A percentile compares a stretch with the other conserved stretches of the same genome.
Conservation (phyloP, 1,140 invertebrate species). For the Chironomus striatipennis region DNA sequence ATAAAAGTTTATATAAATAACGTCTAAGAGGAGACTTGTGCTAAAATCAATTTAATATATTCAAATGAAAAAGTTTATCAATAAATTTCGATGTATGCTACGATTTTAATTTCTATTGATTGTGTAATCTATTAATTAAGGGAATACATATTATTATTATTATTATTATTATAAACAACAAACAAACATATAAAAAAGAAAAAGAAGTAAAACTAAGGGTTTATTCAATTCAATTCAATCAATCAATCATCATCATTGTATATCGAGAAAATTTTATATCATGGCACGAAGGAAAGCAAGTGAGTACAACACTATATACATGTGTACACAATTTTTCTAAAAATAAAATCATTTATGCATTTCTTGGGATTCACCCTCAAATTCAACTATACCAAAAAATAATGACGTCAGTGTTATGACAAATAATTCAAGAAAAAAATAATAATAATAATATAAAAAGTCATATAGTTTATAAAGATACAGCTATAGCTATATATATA, state of each 20-base stretch:
- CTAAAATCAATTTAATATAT: neutral
- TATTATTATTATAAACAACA: neutral
- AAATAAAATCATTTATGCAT: slow-evolving; percentile 4
- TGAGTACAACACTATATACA: neutral
- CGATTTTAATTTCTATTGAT: neutral
- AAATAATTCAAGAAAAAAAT: neutral
- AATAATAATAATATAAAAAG: too few relatives aligned
- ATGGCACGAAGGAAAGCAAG: slow-evolving; percentile 20
- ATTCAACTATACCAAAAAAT: neutral
- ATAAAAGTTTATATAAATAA: neutral
- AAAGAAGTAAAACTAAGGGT: neutral
- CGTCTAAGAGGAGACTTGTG: neutral
- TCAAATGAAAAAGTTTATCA: neutral
- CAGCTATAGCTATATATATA: too few relatives aligned
- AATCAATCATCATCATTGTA: neutral
- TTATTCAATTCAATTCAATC: neutral
- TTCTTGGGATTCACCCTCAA: slow-evolving; percentile 9
- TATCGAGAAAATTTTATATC: neutral
- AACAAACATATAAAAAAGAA: neutral
- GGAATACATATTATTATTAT: slow-evolving; percentile 6
- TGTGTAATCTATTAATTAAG: slow-evolving; percentile 11
- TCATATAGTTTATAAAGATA: neutral
- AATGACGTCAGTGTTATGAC: slow-evolving; percentile 10
- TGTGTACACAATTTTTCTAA: too few relatives aligned
- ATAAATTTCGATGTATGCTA: neutral